Conservation (phyloP, 2,888 invertebrate species). For the Rhamphomyia laevipes region DNA sequence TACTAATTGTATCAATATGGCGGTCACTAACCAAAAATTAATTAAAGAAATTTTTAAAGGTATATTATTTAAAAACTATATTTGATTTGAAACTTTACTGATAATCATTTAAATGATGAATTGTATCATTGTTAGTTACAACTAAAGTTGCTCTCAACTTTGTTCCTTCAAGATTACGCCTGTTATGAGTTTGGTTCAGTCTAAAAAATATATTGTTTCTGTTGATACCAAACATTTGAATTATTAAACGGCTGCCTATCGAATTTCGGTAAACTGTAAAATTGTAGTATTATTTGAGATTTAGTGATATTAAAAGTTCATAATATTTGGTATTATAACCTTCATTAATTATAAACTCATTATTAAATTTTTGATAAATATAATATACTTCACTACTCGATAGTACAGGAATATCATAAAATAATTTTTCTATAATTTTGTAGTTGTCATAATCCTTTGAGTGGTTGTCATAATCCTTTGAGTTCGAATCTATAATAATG, state of each 20-base stretch:
- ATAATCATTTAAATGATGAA: slow-evolving; percentile 48
- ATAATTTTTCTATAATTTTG: slow-evolving; percentile 9
- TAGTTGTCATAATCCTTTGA: slow-evolving; percentile 7
- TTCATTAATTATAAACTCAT: slow-evolving; percentile 6
- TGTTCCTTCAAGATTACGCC: slow-evolving; percentile 39
- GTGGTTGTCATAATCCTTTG: slow-evolving; percentile 1
- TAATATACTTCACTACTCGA: slow-evolving; percentile 19
- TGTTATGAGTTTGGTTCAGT: too few species aligned
- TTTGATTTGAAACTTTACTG: slow-evolving; percentile 33
- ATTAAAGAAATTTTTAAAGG: not conserved
- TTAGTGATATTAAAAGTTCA: not conserved
- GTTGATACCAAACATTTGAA: slow-evolving; percentile 16
- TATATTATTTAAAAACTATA: not conserved
- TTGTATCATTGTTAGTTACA: slow-evolving; percentile 46
- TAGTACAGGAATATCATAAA: slow-evolving; percentile 13
- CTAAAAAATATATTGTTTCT: too few species aligned
- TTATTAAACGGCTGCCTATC: slow-evolving; percentile 7
- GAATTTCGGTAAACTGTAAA: slow-evolving; percentile 17
- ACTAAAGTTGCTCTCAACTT: slow-evolving; percentile 45
- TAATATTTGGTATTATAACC: slow-evolving; percentile 4
- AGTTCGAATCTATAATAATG: slow-evolving; percentile 10
- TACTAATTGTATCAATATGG: slow-evolving; percentile 49
- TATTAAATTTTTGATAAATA: slow-evolving; percentile 8
- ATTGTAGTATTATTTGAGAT: not conserved
- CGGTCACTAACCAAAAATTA: slow-evolving; percentile 28